Conservation (phyloP, 1,140 invertebrate species). For the Subanguina moxae region DNA sequence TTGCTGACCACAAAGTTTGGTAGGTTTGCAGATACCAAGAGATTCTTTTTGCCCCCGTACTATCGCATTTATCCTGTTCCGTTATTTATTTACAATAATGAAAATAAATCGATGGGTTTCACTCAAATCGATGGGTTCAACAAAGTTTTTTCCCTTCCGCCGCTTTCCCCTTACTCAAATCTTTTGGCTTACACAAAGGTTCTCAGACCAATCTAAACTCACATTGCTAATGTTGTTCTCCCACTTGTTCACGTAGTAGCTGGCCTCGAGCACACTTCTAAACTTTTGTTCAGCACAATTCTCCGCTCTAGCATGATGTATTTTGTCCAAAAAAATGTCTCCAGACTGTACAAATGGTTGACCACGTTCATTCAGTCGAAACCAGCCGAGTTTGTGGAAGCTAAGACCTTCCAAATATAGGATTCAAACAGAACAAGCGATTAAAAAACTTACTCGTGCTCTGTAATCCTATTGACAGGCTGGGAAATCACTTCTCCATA, state of each 20-base stretch:
- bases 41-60: too few relatives aligned
- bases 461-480: slow-evolving; percentile 42
- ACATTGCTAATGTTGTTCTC: neutral
- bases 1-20: neutral
- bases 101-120: too few relatives aligned
- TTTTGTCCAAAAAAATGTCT: slow-evolving; percentile 41
- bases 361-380: slow-evolving; percentile 30
- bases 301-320: slow-evolving; percentile 40
- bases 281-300: slow-evolving; percentile 44
- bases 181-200: too few relatives aligned
- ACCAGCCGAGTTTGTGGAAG: slow-evolving; percentile 48
- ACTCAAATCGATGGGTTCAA: too few relatives aligned
- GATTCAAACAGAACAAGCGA: neutral
- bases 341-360: slow-evolving; percentile 35
- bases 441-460: slow-evolving; percentile 33
- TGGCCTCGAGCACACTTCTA: slow-evolving; percentile 37
- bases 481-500: slow-evolving; percentile 32
- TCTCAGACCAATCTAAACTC: neutral
- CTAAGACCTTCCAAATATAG: slow-evolving; percentile 10
- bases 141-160: too few relatives aligned
- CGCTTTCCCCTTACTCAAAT: too few relatives aligned
- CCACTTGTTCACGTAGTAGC: slow-evolving; percentile 33
- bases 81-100: too few relatives aligned
- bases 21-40: too few relatives aligned
- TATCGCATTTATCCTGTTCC: neutral